Conservation (phyloP, 1,140 invertebrate genomes). For the Mizuhopecten yessoensis region DNA sequence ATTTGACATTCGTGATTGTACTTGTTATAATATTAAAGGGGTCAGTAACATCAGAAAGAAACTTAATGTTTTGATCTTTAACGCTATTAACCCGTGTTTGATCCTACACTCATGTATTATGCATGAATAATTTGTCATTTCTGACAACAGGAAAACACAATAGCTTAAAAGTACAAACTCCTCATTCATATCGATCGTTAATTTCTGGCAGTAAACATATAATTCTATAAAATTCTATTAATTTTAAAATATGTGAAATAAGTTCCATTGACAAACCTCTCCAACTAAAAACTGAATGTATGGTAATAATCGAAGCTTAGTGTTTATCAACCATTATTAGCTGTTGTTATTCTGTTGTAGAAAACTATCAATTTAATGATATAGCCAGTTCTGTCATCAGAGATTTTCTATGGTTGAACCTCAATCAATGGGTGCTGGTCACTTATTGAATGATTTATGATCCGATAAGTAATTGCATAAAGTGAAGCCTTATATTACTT, state of each 20-base stretch:
- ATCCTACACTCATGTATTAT: too few species aligned
- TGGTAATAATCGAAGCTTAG: background rate
- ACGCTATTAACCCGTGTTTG: too few species aligned
- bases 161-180: background rate
- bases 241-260: background rate
- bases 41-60: too few species aligned
- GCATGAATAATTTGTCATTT: too few species aligned
- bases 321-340: background rate
- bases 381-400: background rate
- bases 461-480: too few species aligned
- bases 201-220: background rate
- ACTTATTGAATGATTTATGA: too few species aligned
- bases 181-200: background rate
- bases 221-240: background rate
- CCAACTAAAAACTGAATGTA: too few species aligned
- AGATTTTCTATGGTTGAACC: background rate
- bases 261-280: background rate
- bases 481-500: too few species aligned
- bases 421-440: too few species aligned
- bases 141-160: background rate
- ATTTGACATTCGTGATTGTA: too few species aligned
- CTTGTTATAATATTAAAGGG: too few species aligned
- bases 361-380: background rate
- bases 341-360: background rate
- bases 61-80: too few species aligned